Evolutionary conservation across 2,797 vertebrate genomes (phyloP).

Genomic region (Pterois miles): DNA sequence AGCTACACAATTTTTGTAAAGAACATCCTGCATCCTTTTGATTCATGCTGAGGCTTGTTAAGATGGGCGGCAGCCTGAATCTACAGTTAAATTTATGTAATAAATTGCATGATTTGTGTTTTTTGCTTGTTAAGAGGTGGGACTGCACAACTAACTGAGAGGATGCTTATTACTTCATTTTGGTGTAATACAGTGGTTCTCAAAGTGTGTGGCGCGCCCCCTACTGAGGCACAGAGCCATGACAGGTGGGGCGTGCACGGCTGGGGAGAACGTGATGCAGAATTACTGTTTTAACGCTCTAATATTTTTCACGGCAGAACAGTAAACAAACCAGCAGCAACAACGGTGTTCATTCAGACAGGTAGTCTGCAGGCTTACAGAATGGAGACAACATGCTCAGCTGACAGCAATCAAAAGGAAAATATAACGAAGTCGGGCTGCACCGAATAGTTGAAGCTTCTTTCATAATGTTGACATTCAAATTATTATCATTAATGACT

Average conservation of each 20-base stretch:
- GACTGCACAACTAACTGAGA: not conserved
- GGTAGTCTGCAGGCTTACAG: no score
- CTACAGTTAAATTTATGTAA: not conserved
- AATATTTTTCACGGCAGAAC: no score
- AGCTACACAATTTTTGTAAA: constrained; percentile 1
- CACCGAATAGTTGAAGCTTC: not conserved
- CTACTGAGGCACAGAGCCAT: not conserved
- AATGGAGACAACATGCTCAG: no score
- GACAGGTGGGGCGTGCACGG: not conserved
- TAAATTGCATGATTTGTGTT: constrained; percentile 1
- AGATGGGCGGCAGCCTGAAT: not conserved
- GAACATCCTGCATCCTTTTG: constrained; percentile 19
- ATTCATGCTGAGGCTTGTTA: constrained; percentile 26
- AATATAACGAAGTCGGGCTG: accelerated
- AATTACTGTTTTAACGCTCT: not conserved
- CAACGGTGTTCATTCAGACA: no score
- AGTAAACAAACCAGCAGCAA: no score
- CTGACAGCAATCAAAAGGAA: not conserved
- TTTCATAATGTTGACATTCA: no score
- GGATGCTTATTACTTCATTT: constrained; percentile 3
- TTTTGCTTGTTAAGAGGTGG: not conserved
- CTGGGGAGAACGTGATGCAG: no score
- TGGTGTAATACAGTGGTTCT: not conserved
- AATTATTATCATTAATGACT: no score
- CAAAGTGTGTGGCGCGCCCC: no score